Base-by-base conservation (phyloP, 2,797 vertebrate species). In the Labroides dimidiatus region DNA sequence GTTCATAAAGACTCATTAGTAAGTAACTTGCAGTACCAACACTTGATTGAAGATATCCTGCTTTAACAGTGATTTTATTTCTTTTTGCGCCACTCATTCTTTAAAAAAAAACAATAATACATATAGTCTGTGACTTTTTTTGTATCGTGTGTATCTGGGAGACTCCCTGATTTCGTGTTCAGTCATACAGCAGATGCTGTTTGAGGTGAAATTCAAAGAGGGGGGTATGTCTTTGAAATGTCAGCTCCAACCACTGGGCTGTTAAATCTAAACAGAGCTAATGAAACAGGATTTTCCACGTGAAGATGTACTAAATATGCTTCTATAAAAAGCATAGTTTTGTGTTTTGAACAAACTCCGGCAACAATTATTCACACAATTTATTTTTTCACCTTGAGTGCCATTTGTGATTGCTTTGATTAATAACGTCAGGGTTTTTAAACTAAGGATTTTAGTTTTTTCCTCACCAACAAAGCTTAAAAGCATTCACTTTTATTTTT, bases 401-500 rank as follows among this genome's bases (percentile, higher is more conserved):
- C 6, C 37, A 45, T 20, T 45, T 45, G 8, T 45, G 3, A 4
- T 6, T 20, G n/a, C 4, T 45, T 4, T 11, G n/a, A 45, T 10
- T n/a, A 1, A 45, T 19, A 45, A 3, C n/a, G 10, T 44, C 8
- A 44, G 0, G 6, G 43, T 2, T 43, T 43, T 43, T 16, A 43
- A 16, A 45, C 10, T 27, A 3, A 27, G 27, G 3, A 27, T 27
- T 3, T 27, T 27, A 27, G 30, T 8, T 8, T 33, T 33, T 57
- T 33, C 8, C 30, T 33, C 7, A 33, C 4, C 30, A 33, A 33
- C 8, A 33, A 33, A 4, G 30, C 30, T 33, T 33, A 37, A 65
- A 60, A 15, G 1, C 7, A 50, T 62, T 45, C 17, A 16, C 53
- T 44, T n/a, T n/a, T n/a, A n/a, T n/a, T n/a, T n/a, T 49, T 65